Conservation (phyloP, 1,140 invertebrate species). For the Apis florea region DNA sequence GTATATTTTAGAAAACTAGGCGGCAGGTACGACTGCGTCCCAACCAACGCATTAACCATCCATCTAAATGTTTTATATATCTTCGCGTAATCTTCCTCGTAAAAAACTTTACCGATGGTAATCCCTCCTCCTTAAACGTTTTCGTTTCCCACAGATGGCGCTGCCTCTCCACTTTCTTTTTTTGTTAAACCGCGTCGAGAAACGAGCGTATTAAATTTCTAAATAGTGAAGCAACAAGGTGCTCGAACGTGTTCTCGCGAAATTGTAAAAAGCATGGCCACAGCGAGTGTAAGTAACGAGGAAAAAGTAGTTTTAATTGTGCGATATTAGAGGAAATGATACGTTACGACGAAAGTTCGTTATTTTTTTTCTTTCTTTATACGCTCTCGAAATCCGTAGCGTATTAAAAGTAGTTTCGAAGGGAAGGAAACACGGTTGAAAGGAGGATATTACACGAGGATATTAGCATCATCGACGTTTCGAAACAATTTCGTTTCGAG, state of each 20-base stretch:
- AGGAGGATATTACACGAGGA: too few relatives aligned
- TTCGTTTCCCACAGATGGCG: constrained; percentile 20
- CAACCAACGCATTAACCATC: constrained; percentile 52
- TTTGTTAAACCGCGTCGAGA: constrained; percentile 45
- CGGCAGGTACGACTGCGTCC: neutral
- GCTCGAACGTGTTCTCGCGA: neutral
- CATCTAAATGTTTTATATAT: constrained; percentile 50
- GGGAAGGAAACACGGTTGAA: too few relatives aligned
- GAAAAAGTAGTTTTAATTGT: too few relatives aligned
- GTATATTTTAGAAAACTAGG: constrained; percentile 5
- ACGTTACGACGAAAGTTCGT: too few relatives aligned
- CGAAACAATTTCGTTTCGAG: neutral
- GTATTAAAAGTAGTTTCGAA: too few relatives aligned
- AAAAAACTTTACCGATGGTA: constrained; percentile 54
- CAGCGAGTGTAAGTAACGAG: too few relatives aligned
- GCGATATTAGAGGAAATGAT: too few relatives aligned
- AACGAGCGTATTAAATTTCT: constrained; percentile 53
- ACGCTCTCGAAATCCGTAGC: too few relatives aligned
- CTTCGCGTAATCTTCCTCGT: constrained; percentile 47
- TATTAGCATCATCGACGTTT: neutral
- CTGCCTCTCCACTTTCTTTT: neutral
- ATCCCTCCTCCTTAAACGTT: constrained; percentile 45
- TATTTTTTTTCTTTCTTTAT: too few relatives aligned
- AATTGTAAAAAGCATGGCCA: too few relatives aligned
- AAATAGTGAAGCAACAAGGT: constrained; percentile 44